Percentiles rank a stretch among this genome's conserved stretches.
Conservation (phyloP, 2,888 invertebrate genomes). For the Cephus runcator region DNA sequence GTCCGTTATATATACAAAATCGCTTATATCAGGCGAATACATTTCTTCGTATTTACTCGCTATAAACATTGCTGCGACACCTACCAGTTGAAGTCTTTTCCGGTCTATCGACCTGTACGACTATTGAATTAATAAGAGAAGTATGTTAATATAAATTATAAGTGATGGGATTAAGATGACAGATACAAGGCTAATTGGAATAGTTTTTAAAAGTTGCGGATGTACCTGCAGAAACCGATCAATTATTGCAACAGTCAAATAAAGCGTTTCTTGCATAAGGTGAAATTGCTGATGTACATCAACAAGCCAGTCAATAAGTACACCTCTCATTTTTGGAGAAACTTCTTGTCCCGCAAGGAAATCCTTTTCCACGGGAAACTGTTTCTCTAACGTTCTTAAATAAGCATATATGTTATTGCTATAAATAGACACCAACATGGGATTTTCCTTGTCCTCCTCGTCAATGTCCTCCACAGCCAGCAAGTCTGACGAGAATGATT, state of each 20-base stretch:
- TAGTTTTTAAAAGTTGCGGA: constrained; percentile 8
- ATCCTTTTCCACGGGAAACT: constrained; percentile 73
- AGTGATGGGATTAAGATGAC: constrained; percentile 1
- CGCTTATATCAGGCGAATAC: constrained; percentile 84
- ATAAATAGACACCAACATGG: constrained; percentile 84
- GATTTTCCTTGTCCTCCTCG: constrained; percentile 77
- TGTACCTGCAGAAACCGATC: constrained; percentile 88
- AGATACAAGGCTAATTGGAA: too few species aligned
- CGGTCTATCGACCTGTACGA: constrained; percentile 72
- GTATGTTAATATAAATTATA: constrained; percentile 6
- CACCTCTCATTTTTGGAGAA: constrained; percentile 86
- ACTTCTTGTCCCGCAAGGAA: constrained; percentile 79
- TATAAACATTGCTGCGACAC: constrained; percentile 88
- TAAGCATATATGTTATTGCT: constrained; percentile 91
- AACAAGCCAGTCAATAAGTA: constrained; percentile 93
- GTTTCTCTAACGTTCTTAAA: constrained; percentile 78
- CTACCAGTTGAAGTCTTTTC: constrained; percentile 86
- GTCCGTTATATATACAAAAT: constrained; percentile 93
- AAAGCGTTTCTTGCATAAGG: constrained; percentile 88
- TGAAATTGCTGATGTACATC: constrained; percentile 91
- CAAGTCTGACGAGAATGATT: constrained; percentile 53
- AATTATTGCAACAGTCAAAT: constrained; percentile 86
- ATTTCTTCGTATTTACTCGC: constrained; percentile 97
- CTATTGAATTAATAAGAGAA: constrained; percentile 65
- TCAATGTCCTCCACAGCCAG: constrained; percentile 78